These are phyloP conservation scores for Tanytarsus gracilentus DNA, from an alignment of 2,888 invertebrate species.

Conservation along the genomic window DNA sequence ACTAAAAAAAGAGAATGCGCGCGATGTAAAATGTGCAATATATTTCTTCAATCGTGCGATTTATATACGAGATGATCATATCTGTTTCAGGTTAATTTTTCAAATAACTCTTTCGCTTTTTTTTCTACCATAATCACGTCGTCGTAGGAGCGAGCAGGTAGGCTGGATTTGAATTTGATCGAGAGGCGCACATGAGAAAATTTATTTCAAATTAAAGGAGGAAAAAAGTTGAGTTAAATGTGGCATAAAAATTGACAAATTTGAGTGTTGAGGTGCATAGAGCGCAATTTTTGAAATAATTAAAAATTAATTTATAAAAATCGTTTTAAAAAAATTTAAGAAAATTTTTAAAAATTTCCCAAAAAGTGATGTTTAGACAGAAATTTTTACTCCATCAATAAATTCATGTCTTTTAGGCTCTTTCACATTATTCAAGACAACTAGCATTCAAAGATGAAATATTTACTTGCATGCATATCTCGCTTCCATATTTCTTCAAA, in stretches of 20 bases:
- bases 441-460: no score
- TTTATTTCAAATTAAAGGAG: background rate
- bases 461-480: no score
- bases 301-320: no score
- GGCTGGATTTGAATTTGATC: background rate
- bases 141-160: background rate
- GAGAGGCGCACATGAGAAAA: background rate
- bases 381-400: no score
- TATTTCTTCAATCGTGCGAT: background rate
- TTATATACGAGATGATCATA: background rate
- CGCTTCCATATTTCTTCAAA: no score
- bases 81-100: slow-evolving; percentile 5
- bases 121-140: slow-evolving; percentile 8
- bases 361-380: no score
- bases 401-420: no score
- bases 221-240: background rate
- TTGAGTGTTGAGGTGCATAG: background rate
- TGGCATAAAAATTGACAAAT: background rate
- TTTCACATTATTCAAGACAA: no score
- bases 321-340: no score
- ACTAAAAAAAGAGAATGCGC: background rate
- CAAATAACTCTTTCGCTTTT: background rate
- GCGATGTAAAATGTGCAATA: background rate
- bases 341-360: no score
- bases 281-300: background rate